phyloP scores from a whole-genome alignment of 2,113 vertebrate genomes.

The Daphoenositta chrysoptera region DNA sequence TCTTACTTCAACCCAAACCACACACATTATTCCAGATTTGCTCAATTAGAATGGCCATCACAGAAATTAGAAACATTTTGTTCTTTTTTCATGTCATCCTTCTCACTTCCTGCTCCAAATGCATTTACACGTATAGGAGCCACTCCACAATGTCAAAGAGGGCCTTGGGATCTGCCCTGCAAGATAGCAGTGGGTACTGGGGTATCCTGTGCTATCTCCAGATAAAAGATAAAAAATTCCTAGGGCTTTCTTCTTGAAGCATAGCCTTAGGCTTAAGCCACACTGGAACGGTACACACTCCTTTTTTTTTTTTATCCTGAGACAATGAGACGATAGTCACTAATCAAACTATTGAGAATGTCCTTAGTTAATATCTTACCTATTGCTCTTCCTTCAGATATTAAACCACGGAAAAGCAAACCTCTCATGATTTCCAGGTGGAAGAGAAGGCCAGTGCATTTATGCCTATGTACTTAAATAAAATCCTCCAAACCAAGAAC shows the following conservation, averaged over 20 bases:
- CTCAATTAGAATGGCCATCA: background rate
- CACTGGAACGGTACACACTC: background rate
- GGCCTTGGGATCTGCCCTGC: background rate
- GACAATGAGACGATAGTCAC: background rate
- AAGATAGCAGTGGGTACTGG: accelerated
- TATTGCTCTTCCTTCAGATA: background rate
- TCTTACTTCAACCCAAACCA: background rate
- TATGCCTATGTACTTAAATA: background rate
- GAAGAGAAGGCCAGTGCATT: background rate
- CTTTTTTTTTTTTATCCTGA: background rate
- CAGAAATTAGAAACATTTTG: background rate
- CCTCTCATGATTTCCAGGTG: background rate
- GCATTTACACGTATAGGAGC: accelerated
- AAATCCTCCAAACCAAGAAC: background rate
- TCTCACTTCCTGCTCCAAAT: background rate
- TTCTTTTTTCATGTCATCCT: background rate
- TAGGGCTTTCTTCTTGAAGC: background rate
- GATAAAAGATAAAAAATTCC: background rate
- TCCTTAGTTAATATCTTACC: background rate
- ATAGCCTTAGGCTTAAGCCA: background rate
- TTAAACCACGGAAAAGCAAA: background rate
- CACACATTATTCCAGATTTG: accelerated
- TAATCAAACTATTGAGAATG: background rate
- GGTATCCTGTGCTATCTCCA: background rate
- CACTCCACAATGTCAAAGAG: background rate